Evolutionary conservation across 2,113 vertebrate genomes (phyloP).

Genomic region (Aspidoscelis tigris): DNA sequence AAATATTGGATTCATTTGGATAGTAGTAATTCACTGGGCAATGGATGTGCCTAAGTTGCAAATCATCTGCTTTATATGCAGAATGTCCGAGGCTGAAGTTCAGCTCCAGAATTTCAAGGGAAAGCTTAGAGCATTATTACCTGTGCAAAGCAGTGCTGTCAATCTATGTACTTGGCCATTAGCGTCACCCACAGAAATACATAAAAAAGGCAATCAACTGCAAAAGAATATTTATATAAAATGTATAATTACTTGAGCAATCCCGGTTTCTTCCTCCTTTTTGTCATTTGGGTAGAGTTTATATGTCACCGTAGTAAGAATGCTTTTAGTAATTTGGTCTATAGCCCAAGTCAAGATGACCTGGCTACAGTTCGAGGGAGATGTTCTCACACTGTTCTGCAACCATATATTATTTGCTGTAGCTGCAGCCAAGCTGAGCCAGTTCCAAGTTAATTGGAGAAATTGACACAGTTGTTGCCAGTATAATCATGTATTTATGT

Average conservation of each 20-base stretch:
- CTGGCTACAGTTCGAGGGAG: slow-evolving; percentile 16
- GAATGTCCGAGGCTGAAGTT: too few species aligned
- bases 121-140: too few species aligned
- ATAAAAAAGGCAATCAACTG: slow-evolving; percentile 2
- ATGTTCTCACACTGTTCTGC: slow-evolving; percentile 3
- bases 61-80: too few species aligned
- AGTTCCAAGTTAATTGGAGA: slow-evolving; percentile 22
- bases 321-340: slow-evolving; percentile 31
- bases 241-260: slow-evolving; percentile 41
- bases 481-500: slow-evolving; percentile 6
- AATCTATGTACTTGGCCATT: background rate
- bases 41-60: too few species aligned
- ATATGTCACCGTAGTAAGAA: slow-evolving; percentile 14
- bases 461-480: background rate
- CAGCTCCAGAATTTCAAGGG: too few species aligned
- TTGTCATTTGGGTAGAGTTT: slow-evolving; percentile 32
- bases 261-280: slow-evolving; percentile 46
- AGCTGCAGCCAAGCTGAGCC: background rate
- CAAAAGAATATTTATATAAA: slow-evolving; percentile 42
- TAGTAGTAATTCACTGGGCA: too few species aligned
- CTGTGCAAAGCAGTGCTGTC: background rate
- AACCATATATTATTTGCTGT: slow-evolving; percentile 15
- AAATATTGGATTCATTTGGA: too few species aligned
- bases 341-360: slow-evolving; percentile 29
- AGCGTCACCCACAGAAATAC: background rate